Percentiles rank a stretch among this genome's conserved stretches.
These are phyloP conservation scores for Dermochelys coriacea DNA, from an alignment of 2,797 vertebrate genomes.

Conservation along the genomic window DNA sequence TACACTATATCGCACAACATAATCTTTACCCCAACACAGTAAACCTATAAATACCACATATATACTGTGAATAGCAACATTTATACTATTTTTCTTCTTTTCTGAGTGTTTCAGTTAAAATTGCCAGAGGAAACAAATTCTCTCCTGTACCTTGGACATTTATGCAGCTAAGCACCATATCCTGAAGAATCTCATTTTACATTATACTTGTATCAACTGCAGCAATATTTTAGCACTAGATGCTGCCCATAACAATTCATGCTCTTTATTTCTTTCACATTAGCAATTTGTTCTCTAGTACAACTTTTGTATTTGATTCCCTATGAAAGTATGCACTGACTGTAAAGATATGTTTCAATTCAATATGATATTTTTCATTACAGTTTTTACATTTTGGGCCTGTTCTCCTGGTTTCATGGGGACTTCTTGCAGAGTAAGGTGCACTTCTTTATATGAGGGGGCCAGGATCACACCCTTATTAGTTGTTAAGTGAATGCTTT, in stretches of 20 bases:
- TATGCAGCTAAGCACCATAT: not conserved
- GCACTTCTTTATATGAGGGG: not conserved
- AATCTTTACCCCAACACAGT: not conserved
- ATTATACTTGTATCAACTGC: not conserved
- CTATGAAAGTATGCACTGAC: not conserved
- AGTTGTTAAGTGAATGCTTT: not conserved
- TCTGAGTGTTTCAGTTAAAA: not conserved
- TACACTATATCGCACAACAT: not conserved
- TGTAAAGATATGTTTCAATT: not conserved
- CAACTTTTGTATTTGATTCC: not conserved
- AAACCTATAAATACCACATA: not conserved
- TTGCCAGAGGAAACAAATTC: not conserved
- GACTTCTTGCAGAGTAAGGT: not conserved
- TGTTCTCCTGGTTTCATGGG: not conserved
- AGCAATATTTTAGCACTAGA: not conserved
- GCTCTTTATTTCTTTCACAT: not conserved
- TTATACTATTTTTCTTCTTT: not conserved
- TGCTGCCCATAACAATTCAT: not conserved
- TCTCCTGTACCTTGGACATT: not conserved
- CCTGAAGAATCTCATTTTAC: not conserved
- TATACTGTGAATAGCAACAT: not conserved
- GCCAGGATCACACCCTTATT: not conserved
- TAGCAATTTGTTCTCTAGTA: not conserved
- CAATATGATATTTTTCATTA: not conserved
- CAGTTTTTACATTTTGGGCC: not conserved